Evolutionary conservation across 2,113 vertebrate species (phyloP).

Genomic region (Cisticola juncidis): DNA sequence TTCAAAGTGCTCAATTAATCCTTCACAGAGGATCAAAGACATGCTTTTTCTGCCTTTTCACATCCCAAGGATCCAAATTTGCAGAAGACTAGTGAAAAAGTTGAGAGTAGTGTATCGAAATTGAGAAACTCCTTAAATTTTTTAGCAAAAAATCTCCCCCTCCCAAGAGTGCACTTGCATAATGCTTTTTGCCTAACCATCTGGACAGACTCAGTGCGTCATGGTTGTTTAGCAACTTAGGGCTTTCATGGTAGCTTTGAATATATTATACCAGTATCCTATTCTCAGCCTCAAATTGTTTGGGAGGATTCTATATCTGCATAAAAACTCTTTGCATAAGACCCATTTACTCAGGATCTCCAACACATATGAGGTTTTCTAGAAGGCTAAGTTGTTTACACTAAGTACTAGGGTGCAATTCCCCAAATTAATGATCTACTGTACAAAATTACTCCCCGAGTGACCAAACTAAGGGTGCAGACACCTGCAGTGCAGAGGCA

Average conservation of each 20-base stretch:
- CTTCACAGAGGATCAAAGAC: not conserved
- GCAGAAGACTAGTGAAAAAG: not conserved
- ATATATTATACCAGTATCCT: constrained; percentile 20
- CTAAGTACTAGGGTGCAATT: not conserved
- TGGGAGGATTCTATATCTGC: constrained; percentile 46
- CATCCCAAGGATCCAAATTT: not conserved
- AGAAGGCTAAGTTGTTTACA: not conserved
- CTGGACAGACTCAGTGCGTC: constrained; percentile 37
- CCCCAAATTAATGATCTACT: not conserved
- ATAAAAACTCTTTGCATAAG: constrained; percentile 1
- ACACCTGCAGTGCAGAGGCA: not conserved
- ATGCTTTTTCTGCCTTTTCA: not conserved
- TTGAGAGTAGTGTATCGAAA: not conserved
- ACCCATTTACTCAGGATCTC: not conserved
- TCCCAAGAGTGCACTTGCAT: constrained; percentile 9
- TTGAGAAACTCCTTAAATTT: not conserved
- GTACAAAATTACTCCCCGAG: not conserved
- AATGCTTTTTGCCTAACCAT: constrained; percentile 35
- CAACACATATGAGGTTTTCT: not conserved
- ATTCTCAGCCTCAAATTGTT: constrained; percentile 24
- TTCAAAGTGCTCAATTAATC: not conserved
- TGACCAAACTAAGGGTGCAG: not conserved
- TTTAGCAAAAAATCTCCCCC: not conserved
- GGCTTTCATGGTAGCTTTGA: constrained; percentile 30
- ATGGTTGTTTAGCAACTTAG: constrained; percentile 59